These are phyloP conservation scores for Ficedula albicollis DNA, from an alignment of 2,797 vertebrate genomes.

Conservation along the genomic window DNA sequence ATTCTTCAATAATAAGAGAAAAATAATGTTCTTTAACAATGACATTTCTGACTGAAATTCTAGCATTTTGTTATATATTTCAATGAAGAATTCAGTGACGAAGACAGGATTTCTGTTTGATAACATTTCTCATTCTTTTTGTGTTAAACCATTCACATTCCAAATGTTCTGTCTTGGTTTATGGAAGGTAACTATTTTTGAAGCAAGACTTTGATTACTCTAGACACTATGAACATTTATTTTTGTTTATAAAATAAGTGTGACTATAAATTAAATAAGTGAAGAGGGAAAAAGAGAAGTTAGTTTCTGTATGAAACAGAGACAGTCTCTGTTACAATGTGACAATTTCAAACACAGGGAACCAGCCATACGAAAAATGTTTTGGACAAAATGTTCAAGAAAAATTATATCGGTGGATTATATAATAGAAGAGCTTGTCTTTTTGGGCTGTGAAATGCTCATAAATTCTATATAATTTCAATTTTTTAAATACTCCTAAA, in stretches of 20 bases:
- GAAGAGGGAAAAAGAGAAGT: neutral
- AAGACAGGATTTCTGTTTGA: neutral
- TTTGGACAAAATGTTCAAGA: neutral
- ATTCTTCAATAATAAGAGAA: neutral
- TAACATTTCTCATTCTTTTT: neutral
- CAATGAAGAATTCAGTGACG: neutral
- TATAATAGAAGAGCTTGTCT: neutral
- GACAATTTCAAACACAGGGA: neutral
- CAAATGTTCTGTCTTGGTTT: neutral
- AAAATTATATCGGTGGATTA: neutral
- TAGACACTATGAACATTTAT: neutral
- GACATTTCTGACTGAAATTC: neutral
- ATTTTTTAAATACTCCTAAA: neutral
- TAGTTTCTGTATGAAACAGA: neutral
- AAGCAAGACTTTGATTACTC: neutral
- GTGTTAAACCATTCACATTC: neutral
- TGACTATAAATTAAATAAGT: neutral
- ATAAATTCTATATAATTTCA: neutral
- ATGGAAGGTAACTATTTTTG: neutral
- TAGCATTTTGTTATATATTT: neutral
- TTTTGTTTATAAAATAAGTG: neutral
- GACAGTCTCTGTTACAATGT: neutral
- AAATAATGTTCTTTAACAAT: neutral
- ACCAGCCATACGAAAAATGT: neutral
- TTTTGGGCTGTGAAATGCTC: neutral